phyloP scores from a whole-genome alignment of 2,888 invertebrate genomes.

The Papilio protenor region DNA sequence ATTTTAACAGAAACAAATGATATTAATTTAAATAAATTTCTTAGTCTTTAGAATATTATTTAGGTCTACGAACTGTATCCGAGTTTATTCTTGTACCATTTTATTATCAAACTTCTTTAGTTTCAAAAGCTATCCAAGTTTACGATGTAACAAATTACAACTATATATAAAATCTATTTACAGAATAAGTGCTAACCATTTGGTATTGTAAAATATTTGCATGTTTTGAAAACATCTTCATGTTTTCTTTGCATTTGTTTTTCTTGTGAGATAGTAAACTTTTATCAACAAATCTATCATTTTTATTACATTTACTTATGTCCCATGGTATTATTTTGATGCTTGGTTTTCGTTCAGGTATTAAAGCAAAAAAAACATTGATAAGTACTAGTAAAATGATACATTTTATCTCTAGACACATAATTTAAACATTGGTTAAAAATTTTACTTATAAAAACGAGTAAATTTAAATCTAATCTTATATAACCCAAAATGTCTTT shows the following conservation, averaged over 20 bases:
- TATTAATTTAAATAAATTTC: neutral
- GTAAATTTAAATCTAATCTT: neutral
- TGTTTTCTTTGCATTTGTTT: constrained; percentile 1
- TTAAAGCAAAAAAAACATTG: neutral
- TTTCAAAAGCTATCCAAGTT: constrained; percentile 12
- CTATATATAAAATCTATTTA: constrained; percentile 9
- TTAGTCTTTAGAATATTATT: neutral
- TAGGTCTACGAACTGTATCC: neutral
- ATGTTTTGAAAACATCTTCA: constrained; percentile 13
- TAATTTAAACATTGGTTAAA: neutral
- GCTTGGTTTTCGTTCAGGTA: too few relatives aligned
- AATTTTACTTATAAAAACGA: neutral
- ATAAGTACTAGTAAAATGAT: neutral
- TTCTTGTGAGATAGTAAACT: neutral
- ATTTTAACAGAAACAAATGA: neutral
- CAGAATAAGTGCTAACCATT: constrained; percentile 2
- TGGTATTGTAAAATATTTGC: constrained; percentile 4
- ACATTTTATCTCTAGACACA: neutral
- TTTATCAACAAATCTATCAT: neutral
- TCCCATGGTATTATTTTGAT: too few relatives aligned
- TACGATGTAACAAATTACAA: constrained; percentile 38
- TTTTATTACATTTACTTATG: too few relatives aligned
- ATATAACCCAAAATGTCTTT: neutral
- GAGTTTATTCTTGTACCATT: neutral
- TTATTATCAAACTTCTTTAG: constrained; percentile 14